These are phyloP conservation scores for Heliconius sara DNA, from an alignment of 2,888 invertebrate species.

Conservation along the genomic window DNA sequence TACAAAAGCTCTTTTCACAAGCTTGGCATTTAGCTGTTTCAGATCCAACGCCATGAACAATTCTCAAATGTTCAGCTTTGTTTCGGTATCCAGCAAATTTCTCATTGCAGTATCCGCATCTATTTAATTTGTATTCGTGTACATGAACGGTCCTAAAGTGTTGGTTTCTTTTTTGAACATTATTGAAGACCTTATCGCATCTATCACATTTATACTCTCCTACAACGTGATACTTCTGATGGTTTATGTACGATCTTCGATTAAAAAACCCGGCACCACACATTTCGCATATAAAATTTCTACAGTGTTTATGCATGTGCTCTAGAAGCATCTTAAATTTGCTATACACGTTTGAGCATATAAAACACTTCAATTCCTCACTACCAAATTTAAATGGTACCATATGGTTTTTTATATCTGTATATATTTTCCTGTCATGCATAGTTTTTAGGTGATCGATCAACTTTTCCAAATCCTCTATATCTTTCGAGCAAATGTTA, in stretches of 20 bases:
- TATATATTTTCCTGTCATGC: conserved; percentile 62
- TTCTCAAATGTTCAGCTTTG: conserved; percentile 50
- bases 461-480: conserved; percentile 58
- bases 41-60: conserved; percentile 48
- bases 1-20: conserved; percentile 51
- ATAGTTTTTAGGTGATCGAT: conserved; percentile 62
- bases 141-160: conserved; percentile 49
- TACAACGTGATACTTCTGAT: conserved; percentile 47
- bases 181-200: conserved; percentile 50
- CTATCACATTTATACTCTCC: conserved; percentile 50
- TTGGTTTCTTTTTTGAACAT: conserved; percentile 45
- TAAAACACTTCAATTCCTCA: conserved; percentile 54
- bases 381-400: conserved; percentile 56
- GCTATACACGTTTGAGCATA: conserved; percentile 54
- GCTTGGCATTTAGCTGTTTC: conserved; percentile 49
- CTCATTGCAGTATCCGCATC: conserved; percentile 50
- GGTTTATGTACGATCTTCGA: conserved; percentile 46
- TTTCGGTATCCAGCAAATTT: conserved; percentile 47
- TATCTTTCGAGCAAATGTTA: conserved; percentile 56
- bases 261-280: conserved; percentile 56
- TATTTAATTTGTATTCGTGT: conserved; percentile 44
- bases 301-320: conserved; percentile 64
- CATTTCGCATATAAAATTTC: conserved; percentile 60
- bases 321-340: conserved; percentile 54
- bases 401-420: conserved; percentile 68